Evolutionary conservation across 2,113 vertebrate genomes (phyloP).

Genomic region (Spilogale gracilis): DNA sequence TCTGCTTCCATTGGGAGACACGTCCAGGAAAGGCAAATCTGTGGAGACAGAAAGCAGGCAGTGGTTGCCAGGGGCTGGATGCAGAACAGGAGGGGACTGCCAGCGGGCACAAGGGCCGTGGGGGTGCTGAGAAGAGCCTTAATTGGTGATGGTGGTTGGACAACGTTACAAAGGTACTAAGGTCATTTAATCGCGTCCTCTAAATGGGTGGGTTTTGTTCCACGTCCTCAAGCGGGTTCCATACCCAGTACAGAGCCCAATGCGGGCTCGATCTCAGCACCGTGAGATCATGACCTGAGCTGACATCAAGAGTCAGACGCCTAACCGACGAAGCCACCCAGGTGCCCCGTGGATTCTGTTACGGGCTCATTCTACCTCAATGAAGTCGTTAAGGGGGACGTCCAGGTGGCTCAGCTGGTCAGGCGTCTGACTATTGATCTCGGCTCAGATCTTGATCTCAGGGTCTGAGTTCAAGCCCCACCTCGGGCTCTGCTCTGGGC

Average conservation of each 20-base stretch:
- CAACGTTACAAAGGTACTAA: background rate
- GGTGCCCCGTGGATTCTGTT: background rate
- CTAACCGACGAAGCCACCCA: background rate
- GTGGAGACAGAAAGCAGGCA: background rate
- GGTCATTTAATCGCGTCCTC: fast-evolving
- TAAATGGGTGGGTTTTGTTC: background rate
- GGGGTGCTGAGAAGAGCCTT: background rate
- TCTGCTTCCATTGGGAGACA: fast-evolving
- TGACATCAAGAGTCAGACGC: background rate
- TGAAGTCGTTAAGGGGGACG: background rate
- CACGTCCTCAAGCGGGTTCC: background rate
- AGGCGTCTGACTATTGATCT: too few relatives aligned
- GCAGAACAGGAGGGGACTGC: background rate
- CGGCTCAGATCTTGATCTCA: too few relatives aligned
- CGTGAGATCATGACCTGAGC: background rate
- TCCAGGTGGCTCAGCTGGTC: too few relatives aligned
- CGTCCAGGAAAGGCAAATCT: background rate
- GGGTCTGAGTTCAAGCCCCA: too few relatives aligned
- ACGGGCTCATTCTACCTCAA: background rate
- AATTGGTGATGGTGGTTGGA: background rate
- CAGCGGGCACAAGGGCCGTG: background rate
- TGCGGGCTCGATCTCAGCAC: fast-evolving
- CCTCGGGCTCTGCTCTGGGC: too few relatives aligned
- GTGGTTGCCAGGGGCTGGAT: background rate
- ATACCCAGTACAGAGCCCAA: background rate